Percentiles rank a stretch among this genome's conserved stretches.
phyloP scores from a whole-genome alignment of 2,888 invertebrate species.

The Athripsodes cinereus region DNA sequence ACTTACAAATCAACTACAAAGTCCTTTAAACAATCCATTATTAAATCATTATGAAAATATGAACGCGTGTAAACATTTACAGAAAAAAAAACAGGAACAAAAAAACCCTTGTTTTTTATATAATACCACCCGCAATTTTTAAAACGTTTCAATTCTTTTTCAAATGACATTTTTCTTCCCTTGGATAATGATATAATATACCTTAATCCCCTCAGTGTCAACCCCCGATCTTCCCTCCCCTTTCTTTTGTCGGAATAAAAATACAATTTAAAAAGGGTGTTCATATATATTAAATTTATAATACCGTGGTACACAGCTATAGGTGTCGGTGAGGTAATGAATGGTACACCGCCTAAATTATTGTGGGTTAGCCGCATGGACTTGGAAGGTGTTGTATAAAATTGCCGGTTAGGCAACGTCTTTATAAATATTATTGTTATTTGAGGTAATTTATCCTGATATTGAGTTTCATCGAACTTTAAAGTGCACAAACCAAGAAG shows the following conservation, averaged over 20 bases:
- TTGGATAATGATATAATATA: neutral
- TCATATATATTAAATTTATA: neutral
- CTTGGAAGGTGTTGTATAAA: conserved; percentile 16
- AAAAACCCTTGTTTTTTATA: neutral
- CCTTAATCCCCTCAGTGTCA: neutral
- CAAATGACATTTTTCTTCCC: conserved; percentile 18
- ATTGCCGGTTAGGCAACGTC: conserved; percentile 18
- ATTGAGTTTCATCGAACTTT: conserved; percentile 19
- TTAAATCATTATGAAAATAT: neutral
- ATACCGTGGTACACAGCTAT: neutral
- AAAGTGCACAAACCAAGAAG: neutral
- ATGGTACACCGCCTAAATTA: conserved; percentile 16
- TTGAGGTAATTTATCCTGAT: conserved; percentile 23
- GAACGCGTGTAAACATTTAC: neutral
- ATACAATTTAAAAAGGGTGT: conserved; percentile 3
- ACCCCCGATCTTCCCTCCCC: conserved; percentile 1
- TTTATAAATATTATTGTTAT: conserved; percentile 24
- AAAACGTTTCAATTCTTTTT: conserved; percentile 16
- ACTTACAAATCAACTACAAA: neutral
- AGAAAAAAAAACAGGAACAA: neutral
- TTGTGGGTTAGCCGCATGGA: conserved; percentile 16
- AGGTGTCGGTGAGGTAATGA: neutral
- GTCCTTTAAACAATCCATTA: neutral
- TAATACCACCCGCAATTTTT: conserved; percentile 18
- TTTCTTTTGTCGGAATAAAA: conserved; percentile 9